Evolutionary conservation across 92 coral and sea anemone genomes (phyloP).

Genomic region (Bergia puertoricense): DNA sequence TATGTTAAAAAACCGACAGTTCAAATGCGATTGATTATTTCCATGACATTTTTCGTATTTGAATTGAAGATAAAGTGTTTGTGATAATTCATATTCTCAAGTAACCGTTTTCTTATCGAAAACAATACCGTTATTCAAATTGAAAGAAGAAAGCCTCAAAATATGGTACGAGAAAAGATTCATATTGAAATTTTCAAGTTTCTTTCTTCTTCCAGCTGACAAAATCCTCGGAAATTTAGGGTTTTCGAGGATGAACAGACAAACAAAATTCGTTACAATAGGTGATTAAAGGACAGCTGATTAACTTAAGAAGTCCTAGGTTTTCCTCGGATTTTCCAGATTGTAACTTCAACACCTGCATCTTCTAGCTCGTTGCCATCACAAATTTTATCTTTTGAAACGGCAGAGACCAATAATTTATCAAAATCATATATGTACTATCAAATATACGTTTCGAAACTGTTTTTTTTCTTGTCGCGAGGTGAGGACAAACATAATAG

Average conservation of each 20-base stretch:
- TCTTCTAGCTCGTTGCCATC: not conserved
- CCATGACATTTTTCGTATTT: slow-evolving; percentile 7
- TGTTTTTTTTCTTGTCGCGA: not conserved
- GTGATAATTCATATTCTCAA: not conserved
- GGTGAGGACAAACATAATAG: not conserved
- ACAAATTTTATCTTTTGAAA: not conserved
- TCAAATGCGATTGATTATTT: not conserved
- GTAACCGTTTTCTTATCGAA: slow-evolving; percentile 6
- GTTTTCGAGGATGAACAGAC: no score
- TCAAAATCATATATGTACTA: not conserved
- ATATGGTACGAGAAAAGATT: not conserved
- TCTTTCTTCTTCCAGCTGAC: slow-evolving; percentile 24
- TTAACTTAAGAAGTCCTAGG: not conserved
- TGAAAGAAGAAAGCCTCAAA: not conserved
- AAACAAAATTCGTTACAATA: not conserved
- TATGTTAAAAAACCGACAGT: not conserved
- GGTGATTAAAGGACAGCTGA: not conserved
- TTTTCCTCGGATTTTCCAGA: not conserved
- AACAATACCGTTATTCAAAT: slow-evolving; percentile 6
- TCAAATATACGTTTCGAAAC: not conserved
- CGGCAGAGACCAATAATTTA: not conserved
- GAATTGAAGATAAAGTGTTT: not conserved
- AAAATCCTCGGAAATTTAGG: no score
- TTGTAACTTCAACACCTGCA: not conserved
- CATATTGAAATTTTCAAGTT: not conserved